Base-by-base conservation (phyloP, 2,888 invertebrate genomes). In the Napeogenes inachia region DNA sequence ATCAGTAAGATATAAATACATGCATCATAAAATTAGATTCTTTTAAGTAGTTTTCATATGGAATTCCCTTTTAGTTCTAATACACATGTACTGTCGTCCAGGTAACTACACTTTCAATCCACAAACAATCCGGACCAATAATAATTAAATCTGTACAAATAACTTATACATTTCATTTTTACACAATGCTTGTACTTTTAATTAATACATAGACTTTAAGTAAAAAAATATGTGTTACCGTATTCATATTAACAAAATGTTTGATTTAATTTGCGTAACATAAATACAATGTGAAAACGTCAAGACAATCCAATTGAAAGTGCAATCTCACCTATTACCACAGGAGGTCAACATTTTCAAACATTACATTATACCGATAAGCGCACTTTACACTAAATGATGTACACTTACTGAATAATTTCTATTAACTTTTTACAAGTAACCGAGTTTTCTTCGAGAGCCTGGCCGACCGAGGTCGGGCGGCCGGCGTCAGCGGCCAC, bases 71-170 rank as follows among this genome's bases (percentile, higher is more conserved):
- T 70, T 76, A 76, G 78, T 81, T 79, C 75, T 73, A 71, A 69
- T 72, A 61, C 54, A 46, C 58, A 56, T 54, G 45, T 63, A 63
- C 56, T 55, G 62, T 46, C 55, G 57, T 61, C 56, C 42, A 71
- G 76, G 77, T 81, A 81, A 84, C 81, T 81, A 84, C 87, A 86
- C 86, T 84, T 85, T 82, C 77, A 80, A 81, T 78, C 72, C 68
- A 60, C 64, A 53, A 53, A 45, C 30, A 57, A 55, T 32, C 53
- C 59, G 32, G 59, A 58, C 50, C 47, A 61, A 60, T 56, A 53
- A 21, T 50, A 57, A 61, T 45, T 56, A 59, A 54, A 58, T 61
- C 59, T 62, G 67, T 68, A 71, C 65, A 71, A 72, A 66, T 68
- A 71, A 70, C 54, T 45, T 55, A 61, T 57, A 38, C 35, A 60